phyloP scores from a whole-genome alignment of 2,888 invertebrate species.

The Conchocele bisecta region DNA sequence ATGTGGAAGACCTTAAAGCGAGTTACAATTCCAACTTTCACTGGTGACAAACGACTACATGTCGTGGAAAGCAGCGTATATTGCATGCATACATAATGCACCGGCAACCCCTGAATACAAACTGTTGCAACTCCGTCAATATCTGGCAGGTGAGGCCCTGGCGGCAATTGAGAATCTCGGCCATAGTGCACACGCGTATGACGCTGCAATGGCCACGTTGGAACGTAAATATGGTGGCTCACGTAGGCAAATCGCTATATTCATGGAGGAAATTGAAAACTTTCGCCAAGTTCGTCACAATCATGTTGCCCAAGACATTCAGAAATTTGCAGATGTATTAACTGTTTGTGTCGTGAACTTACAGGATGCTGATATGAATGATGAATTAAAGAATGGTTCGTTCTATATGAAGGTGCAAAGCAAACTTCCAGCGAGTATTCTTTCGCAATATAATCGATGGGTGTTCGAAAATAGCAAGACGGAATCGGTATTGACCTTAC shows the following conservation, averaged over 20 bases:
- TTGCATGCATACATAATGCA: constrained; percentile 40
- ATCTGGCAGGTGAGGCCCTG: constrained; percentile 35
- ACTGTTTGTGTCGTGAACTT: constrained; percentile 38
- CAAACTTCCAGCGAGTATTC: too few species aligned
- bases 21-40: constrained; percentile 42
- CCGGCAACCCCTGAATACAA: constrained; percentile 48
- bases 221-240: constrained; percentile 34
- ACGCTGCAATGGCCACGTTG: constrained; percentile 36
- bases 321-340: constrained; percentile 40
- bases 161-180: constrained; percentile 35
- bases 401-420: too few species aligned
- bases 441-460: too few species aligned
- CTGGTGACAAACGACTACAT: constrained; percentile 44
- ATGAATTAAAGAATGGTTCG: too few species aligned
- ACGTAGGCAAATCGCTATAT: constrained; percentile 13
- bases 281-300: constrained; percentile 16
- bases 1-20: constrained; percentile 45
- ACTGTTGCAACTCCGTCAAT: constrained; percentile 47
- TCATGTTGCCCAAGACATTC: constrained; percentile 19
- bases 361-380: too few species aligned
- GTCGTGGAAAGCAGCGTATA: constrained; percentile 36
- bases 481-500: too few species aligned
- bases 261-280: constrained; percentile 30
- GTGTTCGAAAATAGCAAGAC: too few species aligned
- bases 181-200: constrained; percentile 29